Percentiles rank a stretch among this genome's conserved stretches.
Conservation (phyloP, 2,888 invertebrate species). For the Muschampia plurimacula region DNA sequence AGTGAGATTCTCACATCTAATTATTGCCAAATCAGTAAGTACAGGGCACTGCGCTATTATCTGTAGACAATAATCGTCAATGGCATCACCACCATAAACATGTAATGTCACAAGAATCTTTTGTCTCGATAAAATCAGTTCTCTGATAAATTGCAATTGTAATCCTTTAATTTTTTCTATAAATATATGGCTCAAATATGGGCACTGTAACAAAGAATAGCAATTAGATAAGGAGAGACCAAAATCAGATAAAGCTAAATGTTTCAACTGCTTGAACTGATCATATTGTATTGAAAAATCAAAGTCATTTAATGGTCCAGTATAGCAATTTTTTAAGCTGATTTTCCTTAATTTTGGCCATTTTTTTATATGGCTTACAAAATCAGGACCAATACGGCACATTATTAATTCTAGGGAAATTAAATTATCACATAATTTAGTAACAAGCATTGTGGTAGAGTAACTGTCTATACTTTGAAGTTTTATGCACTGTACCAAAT, state of each 20-base stretch:
- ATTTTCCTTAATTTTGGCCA: constrained; percentile 71
- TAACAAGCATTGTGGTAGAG: constrained; percentile 61
- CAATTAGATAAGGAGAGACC: constrained; percentile 69
- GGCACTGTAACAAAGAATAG: constrained; percentile 64
- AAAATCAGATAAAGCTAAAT: constrained; percentile 72
- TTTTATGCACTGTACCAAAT: constrained; percentile 65
- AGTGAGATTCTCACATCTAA: constrained; percentile 73
- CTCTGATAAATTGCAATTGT: constrained; percentile 61
- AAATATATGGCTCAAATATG: constrained; percentile 66
- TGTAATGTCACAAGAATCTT: constrained; percentile 64
- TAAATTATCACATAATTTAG: constrained; percentile 67
- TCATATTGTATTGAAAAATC: constrained; percentile 60
- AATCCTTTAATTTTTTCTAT: constrained; percentile 77
- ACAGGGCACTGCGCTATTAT: constrained; percentile 65
- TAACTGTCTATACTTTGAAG: constrained; percentile 74
- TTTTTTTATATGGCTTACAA: constrained; percentile 63
- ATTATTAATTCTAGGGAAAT: constrained; percentile 72
- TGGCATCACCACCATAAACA: constrained; percentile 70
- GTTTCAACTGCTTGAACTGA: constrained; percentile 64
- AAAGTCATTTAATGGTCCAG: constrained; percentile 24
- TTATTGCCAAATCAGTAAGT: constrained; percentile 72
- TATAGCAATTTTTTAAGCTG: constrained; percentile 66
- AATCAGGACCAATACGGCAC: constrained; percentile 70
- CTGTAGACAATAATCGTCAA: constrained; percentile 67
- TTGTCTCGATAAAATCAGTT: constrained; percentile 65